Evolutionary conservation across 2,888 invertebrate genomes (phyloP).

Genomic region (Philereme transversata): DNA sequence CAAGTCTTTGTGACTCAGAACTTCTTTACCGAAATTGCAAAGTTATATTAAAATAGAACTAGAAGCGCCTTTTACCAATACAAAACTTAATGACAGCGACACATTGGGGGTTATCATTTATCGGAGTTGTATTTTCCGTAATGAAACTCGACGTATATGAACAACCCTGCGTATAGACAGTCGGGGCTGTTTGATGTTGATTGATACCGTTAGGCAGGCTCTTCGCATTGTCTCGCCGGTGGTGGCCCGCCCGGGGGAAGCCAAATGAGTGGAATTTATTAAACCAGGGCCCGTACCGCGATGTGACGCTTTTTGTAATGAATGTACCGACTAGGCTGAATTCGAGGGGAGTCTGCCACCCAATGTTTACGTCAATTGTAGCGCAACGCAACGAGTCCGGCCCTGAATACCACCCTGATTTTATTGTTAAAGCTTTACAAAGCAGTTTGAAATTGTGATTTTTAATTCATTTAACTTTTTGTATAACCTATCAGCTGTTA

Average conservation of each 20-base stretch:
- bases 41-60: no score
- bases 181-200: slow-evolving; percentile 81
- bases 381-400: slow-evolving; percentile 42
- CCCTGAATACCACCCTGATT: slow-evolving; percentile 51
- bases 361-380: slow-evolving; percentile 58
- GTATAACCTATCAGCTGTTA: slow-evolving; percentile 50
- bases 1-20: no score
- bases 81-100: slow-evolving; percentile 33
- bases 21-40: no score
- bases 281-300: slow-evolving; percentile 71
- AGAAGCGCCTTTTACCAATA: neutral
- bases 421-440: slow-evolving; percentile 59
- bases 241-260: slow-evolving; percentile 62
- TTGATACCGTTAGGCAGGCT: slow-evolving; percentile 81
- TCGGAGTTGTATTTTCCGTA: slow-evolving; percentile 31
- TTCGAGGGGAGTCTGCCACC: slow-evolving; percentile 48
- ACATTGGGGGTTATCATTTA: slow-evolving; percentile 29
- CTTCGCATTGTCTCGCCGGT: slow-evolving; percentile 72
- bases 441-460: slow-evolving; percentile 47
- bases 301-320: slow-evolving; percentile 82
- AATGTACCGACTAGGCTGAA: slow-evolving; percentile 60
- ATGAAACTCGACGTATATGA: slow-evolving; percentile 45
- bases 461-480: slow-evolving; percentile 40
- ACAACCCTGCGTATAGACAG: slow-evolving; percentile 57
- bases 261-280: slow-evolving; percentile 81